Base-by-base conservation (phyloP, 2,797 vertebrate species). In the Acrossocheilus wenchowensis region DNA sequence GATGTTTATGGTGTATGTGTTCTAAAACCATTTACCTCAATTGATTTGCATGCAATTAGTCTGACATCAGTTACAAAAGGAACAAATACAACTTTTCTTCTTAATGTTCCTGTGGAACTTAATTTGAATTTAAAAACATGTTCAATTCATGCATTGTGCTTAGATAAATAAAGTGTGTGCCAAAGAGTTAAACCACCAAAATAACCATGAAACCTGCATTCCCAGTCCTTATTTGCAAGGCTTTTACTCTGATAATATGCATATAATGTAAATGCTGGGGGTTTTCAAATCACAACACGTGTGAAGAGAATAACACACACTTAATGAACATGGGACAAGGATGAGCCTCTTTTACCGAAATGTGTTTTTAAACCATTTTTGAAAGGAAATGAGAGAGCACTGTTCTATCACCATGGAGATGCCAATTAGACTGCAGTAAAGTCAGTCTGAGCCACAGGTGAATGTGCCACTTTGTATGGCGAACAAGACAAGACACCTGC, bases 371-470 rank as follows among this genome's bases (percentile, higher is more conserved):
- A 79, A 78, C 50, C 50, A 34, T 85, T 60, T 48, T 26, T 43
- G 5, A 79, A 2, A 39, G 48, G 75, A 79, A 71, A 71, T 30
- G 50, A 6, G n/a, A 54, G n/a, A 45, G 52, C 50, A 1, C 52
- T 48, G 36, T 57, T 72, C 68, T 19, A 72, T 85, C 66, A 80
- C 66, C 68, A 80, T 80, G 68, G 66, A 62, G 68, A 85, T 85
- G 77, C 68, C 66, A 80, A 80, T 80, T 80, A 85, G 68, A 73
- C 45, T 45, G 39, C 66, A 60, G 52, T 85, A 41, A 79, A 79
- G 41, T 41, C 77, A 12, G 17, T 43, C 23, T 43, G 62, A 71
- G 34, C 12, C 52, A 48, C 66, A 48, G 77, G 19, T 72, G 66
- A 79, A 80, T 30, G 79, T 26, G 6, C 30, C 41, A 45, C 50